Conservation (phyloP, 2,797 vertebrate species). For the Menidia menidia region DNA sequence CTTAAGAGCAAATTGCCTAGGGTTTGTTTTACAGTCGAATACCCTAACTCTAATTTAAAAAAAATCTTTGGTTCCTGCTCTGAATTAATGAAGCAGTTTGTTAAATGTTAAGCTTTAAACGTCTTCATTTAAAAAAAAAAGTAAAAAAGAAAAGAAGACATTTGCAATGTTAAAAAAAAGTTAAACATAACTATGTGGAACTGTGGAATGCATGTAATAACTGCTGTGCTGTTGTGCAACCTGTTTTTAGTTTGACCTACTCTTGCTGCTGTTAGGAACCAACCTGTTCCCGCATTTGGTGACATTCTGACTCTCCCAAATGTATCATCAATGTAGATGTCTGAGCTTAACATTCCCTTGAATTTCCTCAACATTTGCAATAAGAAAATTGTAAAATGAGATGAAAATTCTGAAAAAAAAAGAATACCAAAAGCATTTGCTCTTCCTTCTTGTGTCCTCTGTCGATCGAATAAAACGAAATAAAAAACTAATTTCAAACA, state of each 20-base stretch:
- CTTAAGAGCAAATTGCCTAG: constrained; percentile 54
- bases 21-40: constrained; percentile 47
- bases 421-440: constrained; percentile 1
- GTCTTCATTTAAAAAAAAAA: constrained; percentile 40
- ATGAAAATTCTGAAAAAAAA: constrained; percentile 15
- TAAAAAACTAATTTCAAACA: constrained; percentile 25
- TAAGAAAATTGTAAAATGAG: constrained; percentile 38
- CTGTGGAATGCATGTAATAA: constrained; percentile 34
- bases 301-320: constrained; percentile 31
- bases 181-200: constrained; percentile 17
- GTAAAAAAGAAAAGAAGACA: constrained; percentile 3
- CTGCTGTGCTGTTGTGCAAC: constrained; percentile 22
- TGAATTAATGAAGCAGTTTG: constrained; percentile 60
- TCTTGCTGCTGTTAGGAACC: constrained; percentile 67
- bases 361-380: constrained; percentile 43
- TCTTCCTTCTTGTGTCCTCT: constrained; percentile 10
- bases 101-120: constrained; percentile 44
- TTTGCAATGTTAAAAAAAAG: constrained; percentile 36
- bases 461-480: constrained; percentile 1
- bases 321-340: constrained; percentile 47
- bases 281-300: constrained; percentile 52
- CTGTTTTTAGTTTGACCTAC: constrained; percentile 22
- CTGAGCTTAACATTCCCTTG: constrained; percentile 49
- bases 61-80: constrained; percentile 39
- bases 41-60: constrained; percentile 55